Percentiles rank a stretch among this genome's conserved stretches.
These are phyloP conservation scores for Gastracanthus pulcherrimus DNA, from an alignment of 2,888 invertebrate species.

Conservation along the genomic window DNA sequence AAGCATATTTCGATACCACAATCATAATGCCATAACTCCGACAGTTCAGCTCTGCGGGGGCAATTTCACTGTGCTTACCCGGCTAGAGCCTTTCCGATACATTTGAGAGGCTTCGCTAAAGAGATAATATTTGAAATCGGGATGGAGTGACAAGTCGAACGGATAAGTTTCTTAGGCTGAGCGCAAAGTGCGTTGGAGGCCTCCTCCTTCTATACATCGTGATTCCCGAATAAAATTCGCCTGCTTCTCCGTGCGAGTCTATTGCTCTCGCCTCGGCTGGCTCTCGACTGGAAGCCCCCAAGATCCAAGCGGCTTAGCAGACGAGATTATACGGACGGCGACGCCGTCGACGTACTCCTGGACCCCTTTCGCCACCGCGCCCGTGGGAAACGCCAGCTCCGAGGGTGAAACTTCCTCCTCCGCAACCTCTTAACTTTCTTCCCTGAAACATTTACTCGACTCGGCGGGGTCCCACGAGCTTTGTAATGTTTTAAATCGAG, in stretches of 20 bases:
- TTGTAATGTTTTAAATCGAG: too few relatives aligned
- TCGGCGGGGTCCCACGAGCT: too few relatives aligned
- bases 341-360: slow-evolving; percentile 4
- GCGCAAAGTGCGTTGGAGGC: slow-evolving; percentile 59
- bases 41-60: too few relatives aligned
- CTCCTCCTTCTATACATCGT: slow-evolving; percentile 59
- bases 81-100: slow-evolving; percentile 31
- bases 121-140: slow-evolving; percentile 23
- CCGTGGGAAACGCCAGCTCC: slow-evolving; percentile 6
- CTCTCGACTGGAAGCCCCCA: slow-evolving; percentile 59
- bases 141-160: not conserved
- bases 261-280: not conserved
- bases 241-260: not conserved
- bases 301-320: slow-evolving; percentile 62
- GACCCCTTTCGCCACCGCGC: slow-evolving; percentile 45
- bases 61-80: too few relatives aligned
- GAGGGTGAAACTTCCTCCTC: slow-evolving; percentile 21
- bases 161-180: not conserved
- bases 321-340: slow-evolving; percentile 57
- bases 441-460: slow-evolving; percentile 29
- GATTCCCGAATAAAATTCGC: slow-evolving; percentile 61
- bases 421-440: slow-evolving; percentile 33
- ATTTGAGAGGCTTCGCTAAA: slow-evolving; percentile 17
- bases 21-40: too few relatives aligned
- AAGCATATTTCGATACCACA: too few relatives aligned